phyloP scores from a whole-genome alignment of 2,113 vertebrate genomes.

The Peromyscus maniculatus region DNA sequence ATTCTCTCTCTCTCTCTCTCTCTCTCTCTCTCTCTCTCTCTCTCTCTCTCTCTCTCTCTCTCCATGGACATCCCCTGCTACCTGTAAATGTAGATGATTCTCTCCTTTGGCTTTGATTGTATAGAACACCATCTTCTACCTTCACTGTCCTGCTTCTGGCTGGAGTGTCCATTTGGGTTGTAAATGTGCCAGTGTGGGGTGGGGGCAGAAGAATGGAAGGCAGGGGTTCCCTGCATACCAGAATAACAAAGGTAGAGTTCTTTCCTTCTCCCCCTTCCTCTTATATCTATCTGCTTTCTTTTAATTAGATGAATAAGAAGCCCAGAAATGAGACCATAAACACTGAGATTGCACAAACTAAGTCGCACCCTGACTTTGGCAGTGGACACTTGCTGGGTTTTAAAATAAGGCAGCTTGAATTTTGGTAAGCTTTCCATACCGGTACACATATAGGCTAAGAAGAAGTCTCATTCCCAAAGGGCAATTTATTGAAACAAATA shows the following conservation, averaged over 20 bases:
- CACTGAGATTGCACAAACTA: neutral
- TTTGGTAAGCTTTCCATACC: constrained; percentile 26
- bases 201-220: neutral
- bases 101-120: neutral
- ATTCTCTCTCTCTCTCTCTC: neutral
- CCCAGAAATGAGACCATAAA: neutral
- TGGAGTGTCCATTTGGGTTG: neutral
- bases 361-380: neutral
- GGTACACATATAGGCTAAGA: constrained; percentile 54
- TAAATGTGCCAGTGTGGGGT: neutral
- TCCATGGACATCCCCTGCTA: neutral
- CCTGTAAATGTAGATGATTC: neutral
- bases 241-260: neutral
- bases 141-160: neutral
- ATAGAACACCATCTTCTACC: neutral
- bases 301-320: neutral
- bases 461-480: constrained; percentile 71
- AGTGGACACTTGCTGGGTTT: neutral
- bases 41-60: neutral
- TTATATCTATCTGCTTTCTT: neutral
- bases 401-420: neutral
- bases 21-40: neutral
- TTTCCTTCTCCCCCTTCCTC: neutral
- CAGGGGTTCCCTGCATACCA: neutral
- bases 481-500: constrained; percentile 72